Conservation (phyloP, 2,888 invertebrate species). For the Cerastis rubricosa region DNA sequence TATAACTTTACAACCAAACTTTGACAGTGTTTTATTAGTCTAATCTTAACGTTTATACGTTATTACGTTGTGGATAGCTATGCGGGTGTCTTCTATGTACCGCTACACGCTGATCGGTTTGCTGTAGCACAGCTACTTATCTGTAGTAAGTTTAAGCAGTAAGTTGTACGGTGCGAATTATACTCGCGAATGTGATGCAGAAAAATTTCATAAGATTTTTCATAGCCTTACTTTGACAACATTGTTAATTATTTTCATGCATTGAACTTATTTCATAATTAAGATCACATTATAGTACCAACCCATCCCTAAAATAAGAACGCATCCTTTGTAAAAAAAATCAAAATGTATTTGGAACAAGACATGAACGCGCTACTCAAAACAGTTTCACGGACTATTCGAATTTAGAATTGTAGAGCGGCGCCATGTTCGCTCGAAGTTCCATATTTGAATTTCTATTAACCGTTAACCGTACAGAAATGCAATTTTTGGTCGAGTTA, state of each 20-base stretch:
- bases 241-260: neutral
- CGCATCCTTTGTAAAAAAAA: slow-evolving; percentile 58
- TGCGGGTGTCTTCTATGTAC: no score
- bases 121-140: no score
- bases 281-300: neutral
- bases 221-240: neutral
- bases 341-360: slow-evolving; percentile 72
- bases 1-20: neutral
- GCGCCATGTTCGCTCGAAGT: slow-evolving; percentile 64
- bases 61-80: no score
- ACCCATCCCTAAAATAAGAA: slow-evolving; percentile 10
- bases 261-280: neutral
- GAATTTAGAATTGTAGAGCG: slow-evolving; percentile 66
- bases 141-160: no score
- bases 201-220: no score
- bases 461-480: slow-evolving; percentile 75
- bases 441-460: slow-evolving; percentile 80
- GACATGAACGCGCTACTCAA: slow-evolving; percentile 63
- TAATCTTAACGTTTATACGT: no score
- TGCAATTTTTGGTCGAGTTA: slow-evolving; percentile 64
- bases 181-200: no score
- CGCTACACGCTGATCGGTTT: no score
- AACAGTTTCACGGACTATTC: slow-evolving; percentile 78
- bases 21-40: neutral
- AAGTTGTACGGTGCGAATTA: no score